Evolutionary conservation across 2,797 vertebrate species (phyloP).

Genomic region (Aldrovandia affinis): DNA sequence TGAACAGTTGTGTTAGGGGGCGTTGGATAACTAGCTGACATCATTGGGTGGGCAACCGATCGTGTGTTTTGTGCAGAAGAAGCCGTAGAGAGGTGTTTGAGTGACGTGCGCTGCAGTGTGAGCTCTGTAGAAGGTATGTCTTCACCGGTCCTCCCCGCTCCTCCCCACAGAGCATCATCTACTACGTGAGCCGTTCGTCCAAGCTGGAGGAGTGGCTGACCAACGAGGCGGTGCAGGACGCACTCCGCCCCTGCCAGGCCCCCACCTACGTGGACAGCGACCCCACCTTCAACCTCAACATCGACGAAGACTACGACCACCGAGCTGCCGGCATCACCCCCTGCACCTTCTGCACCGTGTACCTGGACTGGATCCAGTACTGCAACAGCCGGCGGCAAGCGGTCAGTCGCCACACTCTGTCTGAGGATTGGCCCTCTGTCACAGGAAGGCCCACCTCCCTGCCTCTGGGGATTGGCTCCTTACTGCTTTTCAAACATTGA

Average conservation of each 20-base stretch:
- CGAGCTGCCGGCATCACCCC: conserved; percentile 92
- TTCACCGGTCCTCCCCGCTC: not conserved
- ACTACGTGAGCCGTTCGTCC: conserved; percentile 89
- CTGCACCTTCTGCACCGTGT: conserved; percentile 93
- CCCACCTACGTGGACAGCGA: conserved; percentile 95
- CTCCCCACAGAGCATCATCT: conserved; percentile 88
- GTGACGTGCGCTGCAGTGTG: not conserved
- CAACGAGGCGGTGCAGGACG: conserved; percentile 94
- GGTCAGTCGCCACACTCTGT: conserved; percentile 62
- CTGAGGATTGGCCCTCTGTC: not conserved
- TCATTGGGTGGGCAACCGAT: no score
- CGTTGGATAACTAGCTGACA: no score
- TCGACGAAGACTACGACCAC: conserved; percentile 97
- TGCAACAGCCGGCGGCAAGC: conserved; percentile 89
- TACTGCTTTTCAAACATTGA: not conserved
- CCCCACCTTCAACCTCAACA: conserved; percentile 97
- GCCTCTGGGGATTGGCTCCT: not conserved
- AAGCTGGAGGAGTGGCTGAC: conserved; percentile 96
- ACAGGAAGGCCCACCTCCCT: not conserved
- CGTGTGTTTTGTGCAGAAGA: not conserved
- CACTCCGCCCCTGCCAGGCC: conserved; percentile 84
- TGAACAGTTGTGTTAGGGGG: no score
- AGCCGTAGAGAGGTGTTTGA: not conserved
- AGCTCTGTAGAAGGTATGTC: not conserved
- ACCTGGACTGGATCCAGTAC: conserved; percentile 97